These are phyloP conservation scores for Antheraea pernyi DNA, from an alignment of 1,140 invertebrate genomes.

Conservation along the genomic window DNA sequence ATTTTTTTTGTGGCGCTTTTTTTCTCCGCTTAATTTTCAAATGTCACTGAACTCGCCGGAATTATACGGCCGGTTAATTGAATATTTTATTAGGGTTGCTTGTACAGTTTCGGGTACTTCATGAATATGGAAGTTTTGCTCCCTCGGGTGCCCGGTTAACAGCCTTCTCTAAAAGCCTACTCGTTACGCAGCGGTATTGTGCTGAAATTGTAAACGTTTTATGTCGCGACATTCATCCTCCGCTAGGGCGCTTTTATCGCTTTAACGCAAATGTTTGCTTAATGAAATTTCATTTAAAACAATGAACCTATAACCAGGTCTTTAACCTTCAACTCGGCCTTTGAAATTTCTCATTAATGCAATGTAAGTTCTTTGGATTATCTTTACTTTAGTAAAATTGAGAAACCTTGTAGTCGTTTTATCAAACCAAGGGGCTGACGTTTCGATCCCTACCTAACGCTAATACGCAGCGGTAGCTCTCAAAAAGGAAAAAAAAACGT, in stretches of 20 bases:
- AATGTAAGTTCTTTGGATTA: no score
- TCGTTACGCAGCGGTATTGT: conserved; percentile 8
- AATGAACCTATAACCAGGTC: not conserved
- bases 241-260: conserved; percentile 5
- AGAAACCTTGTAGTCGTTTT: no score
- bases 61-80: conserved; percentile 47
- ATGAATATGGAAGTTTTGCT: conserved; percentile 42
- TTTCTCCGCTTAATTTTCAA: conserved; percentile 23
- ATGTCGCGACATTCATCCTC: not conserved
- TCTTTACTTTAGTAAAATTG: no score
- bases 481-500: no score
- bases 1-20: conserved; percentile 17
- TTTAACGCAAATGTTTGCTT: not conserved
- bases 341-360: not conserved
- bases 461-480: no score
- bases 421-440: no score
- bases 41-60: conserved; percentile 45
- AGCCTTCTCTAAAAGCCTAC: conserved; percentile 4
- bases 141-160: conserved; percentile 17
- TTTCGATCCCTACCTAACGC: no score
- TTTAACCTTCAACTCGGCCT: not conserved
- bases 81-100: conserved; percentile 48
- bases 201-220: conserved; percentile 1
- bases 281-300: conserved; percentile 10
- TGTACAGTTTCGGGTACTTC: conserved; percentile 24